These are phyloP conservation scores for Plutomurus gul DNA, from an alignment of 1,140 invertebrate species.

Conservation along the genomic window DNA sequence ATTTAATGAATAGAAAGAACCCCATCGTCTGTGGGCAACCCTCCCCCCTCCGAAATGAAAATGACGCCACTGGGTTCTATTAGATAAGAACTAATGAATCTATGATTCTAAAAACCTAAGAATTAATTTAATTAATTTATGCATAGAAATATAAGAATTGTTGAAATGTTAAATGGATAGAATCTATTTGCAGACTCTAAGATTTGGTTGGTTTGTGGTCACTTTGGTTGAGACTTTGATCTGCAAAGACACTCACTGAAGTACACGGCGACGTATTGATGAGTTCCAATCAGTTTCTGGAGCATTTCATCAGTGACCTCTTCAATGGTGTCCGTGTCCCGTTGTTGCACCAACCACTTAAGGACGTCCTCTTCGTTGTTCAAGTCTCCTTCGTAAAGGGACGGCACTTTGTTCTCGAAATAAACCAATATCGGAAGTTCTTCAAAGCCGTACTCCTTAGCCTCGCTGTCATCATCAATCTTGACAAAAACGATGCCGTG, in stretches of 20 bases:
- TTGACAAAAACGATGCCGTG: slow-evolving; percentile 92
- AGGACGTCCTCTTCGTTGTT: slow-evolving; percentile 90
- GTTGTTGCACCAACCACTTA: slow-evolving; percentile 87
- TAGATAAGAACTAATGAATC: too few species aligned
- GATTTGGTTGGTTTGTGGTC: not conserved
- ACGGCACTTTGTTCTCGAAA: slow-evolving; percentile 76
- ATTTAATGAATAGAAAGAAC: too few species aligned
- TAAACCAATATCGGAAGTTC: slow-evolving; percentile 81
- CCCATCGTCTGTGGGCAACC: too few species aligned
- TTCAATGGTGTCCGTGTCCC: slow-evolving; percentile 88
- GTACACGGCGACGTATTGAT: slow-evolving; percentile 92
- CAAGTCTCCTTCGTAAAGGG: slow-evolving; percentile 68
- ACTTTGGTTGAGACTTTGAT: not conserved
- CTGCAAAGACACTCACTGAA: slow-evolving; percentile 71
- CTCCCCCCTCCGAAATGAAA: too few species aligned
- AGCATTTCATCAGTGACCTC: slow-evolving; percentile 92
- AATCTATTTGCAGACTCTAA: too few species aligned
- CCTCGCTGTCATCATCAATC: slow-evolving; percentile 77
- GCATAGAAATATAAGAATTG: not conserved
- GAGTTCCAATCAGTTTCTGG: slow-evolving; percentile 80
- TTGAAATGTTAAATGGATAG: too few species aligned
- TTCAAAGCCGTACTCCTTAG: slow-evolving; percentile 88
- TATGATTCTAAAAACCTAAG: too few species aligned
- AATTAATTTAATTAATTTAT: not conserved
- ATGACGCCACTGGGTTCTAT: too few species aligned